Evolutionary conservation across 2,888 invertebrate species (phyloP).

Genomic region (Teleogryllus oceanicus): DNA sequence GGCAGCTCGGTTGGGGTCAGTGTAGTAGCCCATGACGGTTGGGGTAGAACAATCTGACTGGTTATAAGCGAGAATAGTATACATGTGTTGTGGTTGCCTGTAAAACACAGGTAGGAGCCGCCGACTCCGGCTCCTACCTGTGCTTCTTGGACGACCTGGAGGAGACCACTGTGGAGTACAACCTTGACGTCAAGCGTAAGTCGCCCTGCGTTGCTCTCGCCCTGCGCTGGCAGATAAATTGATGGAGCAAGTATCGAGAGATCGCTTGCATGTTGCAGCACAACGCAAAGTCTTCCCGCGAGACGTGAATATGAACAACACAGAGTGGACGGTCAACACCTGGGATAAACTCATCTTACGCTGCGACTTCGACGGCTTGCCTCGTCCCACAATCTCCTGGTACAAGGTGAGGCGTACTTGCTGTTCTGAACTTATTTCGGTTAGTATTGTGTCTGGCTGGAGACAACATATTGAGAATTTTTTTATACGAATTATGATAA

Average conservation of each 20-base stretch:
- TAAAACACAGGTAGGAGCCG: too few species aligned
- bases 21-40: too few species aligned
- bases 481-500: too few species aligned
- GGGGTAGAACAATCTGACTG: rapidly evolving
- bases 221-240: too few species aligned
- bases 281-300: not conserved
- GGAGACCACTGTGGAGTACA: not conserved
- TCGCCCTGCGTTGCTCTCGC: not conserved
- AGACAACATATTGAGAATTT: too few species aligned
- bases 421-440: too few species aligned
- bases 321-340: not conserved
- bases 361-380: not conserved
- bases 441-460: too few species aligned
- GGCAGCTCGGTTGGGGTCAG: too few species aligned
- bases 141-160: not conserved
- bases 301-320: not conserved
- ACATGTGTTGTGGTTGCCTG: too few species aligned
- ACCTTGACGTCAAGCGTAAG: not conserved
- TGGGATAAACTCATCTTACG: not conserved
- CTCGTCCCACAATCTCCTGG: not conserved
- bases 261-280: not conserved
- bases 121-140: not conserved
- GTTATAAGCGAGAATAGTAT: too few species aligned
- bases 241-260: not conserved
- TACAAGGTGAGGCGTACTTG: not conserved